phyloP scores from a whole-genome alignment of 1,140 invertebrate genomes.

The Ditylenchus dipsaci region DNA sequence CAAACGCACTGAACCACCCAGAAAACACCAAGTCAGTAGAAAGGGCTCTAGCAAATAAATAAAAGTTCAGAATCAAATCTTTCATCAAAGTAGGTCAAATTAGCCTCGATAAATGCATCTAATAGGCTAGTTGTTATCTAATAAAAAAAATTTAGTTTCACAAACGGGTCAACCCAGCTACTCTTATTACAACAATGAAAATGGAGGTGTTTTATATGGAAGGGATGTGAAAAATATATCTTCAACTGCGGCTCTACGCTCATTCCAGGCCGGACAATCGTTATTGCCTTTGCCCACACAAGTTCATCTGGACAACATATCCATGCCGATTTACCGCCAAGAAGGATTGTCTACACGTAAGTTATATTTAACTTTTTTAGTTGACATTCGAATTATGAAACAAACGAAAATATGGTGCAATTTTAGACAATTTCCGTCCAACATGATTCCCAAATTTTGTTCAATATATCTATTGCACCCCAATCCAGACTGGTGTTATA shows the following conservation, averaged over 20 bases:
- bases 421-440: constrained; percentile 22
- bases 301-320: constrained; percentile 4
- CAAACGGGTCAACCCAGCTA: constrained; percentile 3
- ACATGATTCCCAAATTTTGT: constrained; percentile 8
- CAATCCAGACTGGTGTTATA: constrained; percentile 10
- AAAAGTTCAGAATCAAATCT: no score
- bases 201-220: neutral
- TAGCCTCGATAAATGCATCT: no score
- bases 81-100: no score
- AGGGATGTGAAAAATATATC: no score
- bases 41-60: no score
- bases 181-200: neutral
- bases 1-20: no score
- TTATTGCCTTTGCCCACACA: neutral
- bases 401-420: constrained; percentile 1
- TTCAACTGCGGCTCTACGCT: neutral
- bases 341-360: constrained; percentile 15
- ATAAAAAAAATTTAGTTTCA: neutral
- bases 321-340: constrained; percentile 9
- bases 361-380: neutral
- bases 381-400: constrained; percentile 3
- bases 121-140: no score
- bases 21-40: no score
- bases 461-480: constrained; percentile 5
- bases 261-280: neutral